Percentiles rank a stretch among this genome's conserved stretches.
phyloP scores from a whole-genome alignment of 2,113 vertebrate genomes.

The Hyaena hyaena region DNA sequence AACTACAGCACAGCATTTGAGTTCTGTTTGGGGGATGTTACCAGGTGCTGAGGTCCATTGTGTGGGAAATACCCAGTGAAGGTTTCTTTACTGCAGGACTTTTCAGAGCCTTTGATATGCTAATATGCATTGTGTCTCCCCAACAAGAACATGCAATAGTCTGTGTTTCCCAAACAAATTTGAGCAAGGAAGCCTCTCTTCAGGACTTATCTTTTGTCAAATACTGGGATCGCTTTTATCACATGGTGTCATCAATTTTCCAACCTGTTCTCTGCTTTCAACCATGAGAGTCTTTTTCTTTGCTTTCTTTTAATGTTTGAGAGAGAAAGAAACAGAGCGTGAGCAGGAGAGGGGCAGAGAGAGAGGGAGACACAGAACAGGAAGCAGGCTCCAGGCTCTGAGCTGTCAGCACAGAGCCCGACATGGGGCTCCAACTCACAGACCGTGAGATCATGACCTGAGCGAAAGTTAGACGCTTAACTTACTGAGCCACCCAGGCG shows the following conservation, averaged over 20 bases:
- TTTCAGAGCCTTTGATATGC: neutral
- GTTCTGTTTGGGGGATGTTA: neutral
- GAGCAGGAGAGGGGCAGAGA: too few species aligned
- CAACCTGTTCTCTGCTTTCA: neutral
- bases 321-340: too few species aligned
- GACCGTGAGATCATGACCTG: too few species aligned
- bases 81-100: neutral
- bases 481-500: too few species aligned
- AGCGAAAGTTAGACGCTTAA: too few species aligned
- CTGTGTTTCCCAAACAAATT: neutral
- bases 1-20: neutral
- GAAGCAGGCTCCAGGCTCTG: too few species aligned
- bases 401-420: too few species aligned
- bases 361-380: too few species aligned
- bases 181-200: neutral
- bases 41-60: neutral
- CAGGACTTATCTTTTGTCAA: neutral
- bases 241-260: neutral
- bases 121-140: neutral
- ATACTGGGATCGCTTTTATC: neutral
- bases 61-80: neutral
- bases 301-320: too few species aligned
- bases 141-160: neutral
- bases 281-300: neutral
- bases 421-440: too few species aligned